Conservation (phyloP, 1,140 invertebrate genomes). For the Lepidostoma basale region DNA sequence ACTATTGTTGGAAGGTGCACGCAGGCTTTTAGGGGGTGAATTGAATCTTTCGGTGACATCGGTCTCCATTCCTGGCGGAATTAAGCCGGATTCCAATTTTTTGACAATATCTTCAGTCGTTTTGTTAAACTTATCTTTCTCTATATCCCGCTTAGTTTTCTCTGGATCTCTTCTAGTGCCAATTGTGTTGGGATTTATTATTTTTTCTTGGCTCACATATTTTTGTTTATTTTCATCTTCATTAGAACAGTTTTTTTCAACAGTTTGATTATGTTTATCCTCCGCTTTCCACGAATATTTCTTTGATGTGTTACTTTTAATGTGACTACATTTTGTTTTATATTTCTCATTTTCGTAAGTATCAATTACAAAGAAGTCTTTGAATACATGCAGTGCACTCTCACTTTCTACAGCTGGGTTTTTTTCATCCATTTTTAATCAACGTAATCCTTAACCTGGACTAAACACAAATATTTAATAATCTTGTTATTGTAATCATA, state of each 20-base stretch:
- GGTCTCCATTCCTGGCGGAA: conserved; percentile 41
- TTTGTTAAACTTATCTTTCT: conserved; percentile 41
- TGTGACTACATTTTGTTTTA: neutral
- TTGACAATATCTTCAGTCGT: conserved; percentile 32
- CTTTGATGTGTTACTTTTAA: neutral
- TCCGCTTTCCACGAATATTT: neutral
- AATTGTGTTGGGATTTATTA: neutral
- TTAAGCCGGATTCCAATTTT: conserved; percentile 38
- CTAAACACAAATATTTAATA: neutral
- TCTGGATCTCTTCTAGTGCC: conserved; percentile 35
- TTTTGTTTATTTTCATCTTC: neutral
- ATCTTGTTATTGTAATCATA: neutral
- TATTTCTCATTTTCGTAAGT: neutral
- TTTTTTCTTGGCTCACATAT: neutral
- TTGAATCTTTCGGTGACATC: neutral
- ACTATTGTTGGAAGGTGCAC: too few relatives aligned
- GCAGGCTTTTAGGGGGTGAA: neutral
- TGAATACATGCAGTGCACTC: conserved; percentile 11
- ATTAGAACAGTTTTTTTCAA: too few relatives aligned
- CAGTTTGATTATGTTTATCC: neutral
- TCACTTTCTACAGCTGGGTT: neutral
- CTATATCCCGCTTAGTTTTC: conserved; percentile 41
- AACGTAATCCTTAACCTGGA: neutral
- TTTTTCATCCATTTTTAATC: neutral
- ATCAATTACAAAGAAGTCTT: conserved; percentile 7